Conservation (phyloP, 2,888 invertebrate species). For the Prosopocoilus inquinatus region DNA sequence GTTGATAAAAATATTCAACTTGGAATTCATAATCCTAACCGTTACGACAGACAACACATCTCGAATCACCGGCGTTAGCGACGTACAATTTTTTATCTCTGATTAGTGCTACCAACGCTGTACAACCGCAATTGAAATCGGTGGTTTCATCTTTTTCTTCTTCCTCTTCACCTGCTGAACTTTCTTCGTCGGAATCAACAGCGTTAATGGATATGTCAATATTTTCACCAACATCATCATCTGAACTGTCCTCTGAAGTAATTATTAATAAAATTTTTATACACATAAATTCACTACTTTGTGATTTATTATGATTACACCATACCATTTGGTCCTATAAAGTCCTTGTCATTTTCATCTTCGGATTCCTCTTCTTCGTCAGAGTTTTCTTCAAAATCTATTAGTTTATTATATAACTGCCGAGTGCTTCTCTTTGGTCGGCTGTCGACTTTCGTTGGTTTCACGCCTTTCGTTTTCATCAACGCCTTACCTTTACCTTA, state of each 20-base stretch:
- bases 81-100: constrained; percentile 78
- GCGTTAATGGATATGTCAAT: background rate
- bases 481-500: constrained; percentile 40
- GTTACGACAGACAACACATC: constrained; percentile 56
- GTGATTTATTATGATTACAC: too few relatives aligned
- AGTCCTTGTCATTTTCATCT: constrained; percentile 60
- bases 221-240: constrained; percentile 51
- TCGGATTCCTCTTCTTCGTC: constrained; percentile 53
- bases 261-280: background rate
- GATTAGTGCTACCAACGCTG: constrained; percentile 92
- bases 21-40: constrained; percentile 32
- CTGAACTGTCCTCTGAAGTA: constrained; percentile 46
- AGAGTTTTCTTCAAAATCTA: constrained; percentile 51
- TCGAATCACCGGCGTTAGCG: constrained; percentile 97
- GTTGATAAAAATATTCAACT: background rate
- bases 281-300: too few relatives aligned
- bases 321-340: background rate
- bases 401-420: constrained; percentile 55
- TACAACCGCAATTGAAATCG: constrained; percentile 93
- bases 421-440: constrained; percentile 39
- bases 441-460: constrained; percentile 26
- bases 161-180: constrained; percentile 46
- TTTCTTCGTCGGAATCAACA: background rate
- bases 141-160: constrained; percentile 49
- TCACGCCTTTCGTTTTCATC: constrained; percentile 21